phyloP scores from a whole-genome alignment of 2,888 invertebrate species.

The Nemotelus pantherinus region DNA sequence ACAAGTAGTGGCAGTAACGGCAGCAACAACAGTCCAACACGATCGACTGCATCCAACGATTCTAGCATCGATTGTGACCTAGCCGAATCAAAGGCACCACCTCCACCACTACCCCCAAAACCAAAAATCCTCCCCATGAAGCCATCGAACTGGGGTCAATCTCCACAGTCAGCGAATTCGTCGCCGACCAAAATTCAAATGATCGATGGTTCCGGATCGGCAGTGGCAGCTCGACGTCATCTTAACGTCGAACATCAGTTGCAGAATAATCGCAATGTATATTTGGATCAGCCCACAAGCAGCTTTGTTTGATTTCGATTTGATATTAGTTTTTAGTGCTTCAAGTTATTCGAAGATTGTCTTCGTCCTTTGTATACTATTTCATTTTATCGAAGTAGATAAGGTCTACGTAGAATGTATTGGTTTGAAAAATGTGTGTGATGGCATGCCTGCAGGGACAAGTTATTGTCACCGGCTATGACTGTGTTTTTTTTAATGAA shows the following conservation, averaged over 20 bases:
- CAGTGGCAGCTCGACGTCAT: constrained; percentile 53
- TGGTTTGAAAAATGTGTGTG: background rate
- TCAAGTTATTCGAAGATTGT: background rate
- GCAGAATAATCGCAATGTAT: constrained; percentile 64
- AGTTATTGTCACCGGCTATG: too few relatives aligned
- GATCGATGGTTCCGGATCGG: constrained; percentile 52
- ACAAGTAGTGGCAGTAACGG: constrained; percentile 47
- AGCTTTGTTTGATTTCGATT: constrained; percentile 69
- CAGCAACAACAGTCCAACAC: constrained; percentile 27
- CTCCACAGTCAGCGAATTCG: constrained; percentile 42
- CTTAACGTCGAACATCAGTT: constrained; percentile 53
- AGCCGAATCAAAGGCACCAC: constrained; percentile 65
- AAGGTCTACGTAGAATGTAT: background rate
- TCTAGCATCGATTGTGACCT: constrained; percentile 47
- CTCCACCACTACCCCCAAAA: constrained; percentile 80
- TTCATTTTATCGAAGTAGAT: background rate
- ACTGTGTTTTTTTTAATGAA: background rate
- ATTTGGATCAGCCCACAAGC: constrained; percentile 72
- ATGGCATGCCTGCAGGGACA: too few relatives aligned
- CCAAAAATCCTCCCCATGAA: constrained; percentile 76
- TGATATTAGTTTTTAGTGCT: background rate
- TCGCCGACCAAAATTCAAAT: constrained; percentile 55
- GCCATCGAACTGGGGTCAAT: constrained; percentile 69
- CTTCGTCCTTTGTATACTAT: constrained; percentile 24
- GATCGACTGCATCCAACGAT: constrained; percentile 32